Evolutionary conservation across 2,888 invertebrate genomes (phyloP), one percentile per base, ranked within the genome.

Genomic region (Drosophila picticornis): DNA sequence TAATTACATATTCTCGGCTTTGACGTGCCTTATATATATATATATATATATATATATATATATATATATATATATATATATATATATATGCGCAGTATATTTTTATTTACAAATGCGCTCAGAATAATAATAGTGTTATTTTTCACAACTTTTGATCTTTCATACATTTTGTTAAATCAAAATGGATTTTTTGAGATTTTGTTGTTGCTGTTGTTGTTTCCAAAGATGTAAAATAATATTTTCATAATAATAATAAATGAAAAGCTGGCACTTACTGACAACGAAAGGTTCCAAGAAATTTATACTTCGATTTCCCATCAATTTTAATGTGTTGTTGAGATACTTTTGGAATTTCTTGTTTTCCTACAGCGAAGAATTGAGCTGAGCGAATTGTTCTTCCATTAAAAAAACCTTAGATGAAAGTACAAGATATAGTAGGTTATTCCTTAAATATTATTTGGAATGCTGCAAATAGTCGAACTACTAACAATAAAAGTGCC

Each of bases 1-100:
- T n/a, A 29, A 19, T 51, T 57, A 56, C 32, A 31, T 55, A 62
- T 55, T 72, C 66, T 66, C 51, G 36, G 31, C 61, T 58, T 55
- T 31, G 51, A 34, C 22, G 13, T 25, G 4, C 32, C 32, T 32
- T n/a, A 52, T 22, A 9, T 51, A 27, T 38, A 43, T 34, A n/a
- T 22, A 51, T 38, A 38, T 22, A 52, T 36, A 43, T 46, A 16
- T 57, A 13, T 43, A 4, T 40, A 40, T 43, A 43, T 46, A n/a
- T n/a, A 52, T 22, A 6, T 50, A 31, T 43, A 43, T 36, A 25
- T 27, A 51, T 48, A 38, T n/a, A 53, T 38, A 46, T 48, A 19
- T 57, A 9, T 46, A 6, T 48, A 9, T 48, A 27, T 50, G 5
- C 27, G 19, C 27, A 50, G 10, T 27, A 50, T 19, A 11, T 46